Conservation (phyloP, 2,888 invertebrate genomes). For the Leucoma salicis region DNA sequence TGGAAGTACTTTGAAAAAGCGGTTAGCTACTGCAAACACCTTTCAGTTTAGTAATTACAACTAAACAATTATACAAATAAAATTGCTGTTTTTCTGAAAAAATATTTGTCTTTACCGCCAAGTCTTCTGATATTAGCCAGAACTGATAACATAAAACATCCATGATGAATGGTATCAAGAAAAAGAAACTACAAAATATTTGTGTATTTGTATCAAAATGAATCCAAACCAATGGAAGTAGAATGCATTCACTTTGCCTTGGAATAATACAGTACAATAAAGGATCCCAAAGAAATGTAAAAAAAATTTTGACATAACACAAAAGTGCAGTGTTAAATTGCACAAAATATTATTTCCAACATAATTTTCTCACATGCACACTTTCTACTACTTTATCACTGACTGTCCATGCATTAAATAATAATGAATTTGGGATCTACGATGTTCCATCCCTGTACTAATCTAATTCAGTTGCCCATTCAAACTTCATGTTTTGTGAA, state of each 20-base stretch:
- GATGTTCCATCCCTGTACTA: too few species aligned
- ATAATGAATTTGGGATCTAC: too few species aligned
- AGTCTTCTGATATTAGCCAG: background rate
- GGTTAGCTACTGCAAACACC: too few species aligned
- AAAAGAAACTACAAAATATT: constrained; percentile 42
- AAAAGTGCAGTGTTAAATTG: constrained; percentile 13
- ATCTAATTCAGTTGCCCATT: too few species aligned
- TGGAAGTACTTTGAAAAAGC: too few species aligned
- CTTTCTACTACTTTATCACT: constrained; percentile 24
- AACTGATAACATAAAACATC: background rate
- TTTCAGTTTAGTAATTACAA: background rate
- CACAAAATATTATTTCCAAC: constrained; percentile 23
- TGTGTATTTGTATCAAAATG: constrained; percentile 53
- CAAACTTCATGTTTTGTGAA: too few species aligned
- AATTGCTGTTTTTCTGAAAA: constrained; percentile 51
- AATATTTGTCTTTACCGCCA: constrained; percentile 44
- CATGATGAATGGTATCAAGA: background rate
- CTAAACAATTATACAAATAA: constrained; percentile 51
- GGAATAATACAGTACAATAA: constrained; percentile 28
- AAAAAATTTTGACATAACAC: constrained; percentile 37
- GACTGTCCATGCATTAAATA: too few species aligned
- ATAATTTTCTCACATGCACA: constrained; percentile 19
- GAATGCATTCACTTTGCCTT: constrained; percentile 60
- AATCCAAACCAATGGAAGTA: constrained; percentile 46
- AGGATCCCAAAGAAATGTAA: constrained; percentile 62